phyloP scores from a whole-genome alignment of 1,140 invertebrate species.

The Macrosteles quadrilineatus region DNA sequence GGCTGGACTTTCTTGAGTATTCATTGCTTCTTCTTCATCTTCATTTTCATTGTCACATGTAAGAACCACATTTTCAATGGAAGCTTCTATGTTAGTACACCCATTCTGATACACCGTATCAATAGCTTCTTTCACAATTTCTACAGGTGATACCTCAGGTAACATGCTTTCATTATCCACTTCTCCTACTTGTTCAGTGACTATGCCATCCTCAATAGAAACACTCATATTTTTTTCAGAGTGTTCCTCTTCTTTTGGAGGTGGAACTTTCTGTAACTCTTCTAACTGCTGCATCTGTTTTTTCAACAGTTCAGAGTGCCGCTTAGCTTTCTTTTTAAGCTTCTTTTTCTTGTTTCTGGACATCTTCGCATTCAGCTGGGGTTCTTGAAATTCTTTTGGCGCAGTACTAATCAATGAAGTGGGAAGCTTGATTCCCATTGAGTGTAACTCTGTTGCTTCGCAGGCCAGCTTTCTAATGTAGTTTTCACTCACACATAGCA shows the following conservation, averaged over 20 bases:
- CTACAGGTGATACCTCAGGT: conserved; percentile 34
- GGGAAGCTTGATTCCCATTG: conserved; percentile 85
- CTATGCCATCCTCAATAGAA: conserved; percentile 2
- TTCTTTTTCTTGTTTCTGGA: conserved; percentile 99
- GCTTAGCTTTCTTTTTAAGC: conserved; percentile 94
- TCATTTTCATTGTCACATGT: conserved; percentile 24
- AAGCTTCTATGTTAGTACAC: conserved; percentile 17
- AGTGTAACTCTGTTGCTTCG: conserved; percentile 87
- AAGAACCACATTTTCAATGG: conserved; percentile 26
- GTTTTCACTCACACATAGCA: conserved; percentile 84
- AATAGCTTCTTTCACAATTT: conserved; percentile 13
- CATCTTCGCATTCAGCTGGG: conserved; percentile 69
- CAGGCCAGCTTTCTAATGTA: conserved; percentile 88
- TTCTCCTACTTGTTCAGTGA: conserved; percentile 20
- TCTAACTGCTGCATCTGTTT: conserved; percentile 21
- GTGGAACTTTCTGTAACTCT: conserved; percentile 42
- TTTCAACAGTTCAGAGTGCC: conserved; percentile 75
- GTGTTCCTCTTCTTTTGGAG: conserved; percentile 5
- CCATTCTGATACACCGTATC: conserved; percentile 37
- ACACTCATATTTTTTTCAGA: conserved; percentile 7
- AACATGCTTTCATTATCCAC: conserved; percentile 40
- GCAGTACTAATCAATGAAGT: conserved; percentile 89
- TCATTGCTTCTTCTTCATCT: conserved; percentile 31
- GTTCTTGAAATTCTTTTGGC: conserved; percentile 84
- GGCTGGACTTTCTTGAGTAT: conserved; percentile 31